Evolutionary conservation across 2,888 invertebrate species (phyloP), one percentile per base, ranked within the genome.

Genomic region (Argyra leucocephala): DNA sequence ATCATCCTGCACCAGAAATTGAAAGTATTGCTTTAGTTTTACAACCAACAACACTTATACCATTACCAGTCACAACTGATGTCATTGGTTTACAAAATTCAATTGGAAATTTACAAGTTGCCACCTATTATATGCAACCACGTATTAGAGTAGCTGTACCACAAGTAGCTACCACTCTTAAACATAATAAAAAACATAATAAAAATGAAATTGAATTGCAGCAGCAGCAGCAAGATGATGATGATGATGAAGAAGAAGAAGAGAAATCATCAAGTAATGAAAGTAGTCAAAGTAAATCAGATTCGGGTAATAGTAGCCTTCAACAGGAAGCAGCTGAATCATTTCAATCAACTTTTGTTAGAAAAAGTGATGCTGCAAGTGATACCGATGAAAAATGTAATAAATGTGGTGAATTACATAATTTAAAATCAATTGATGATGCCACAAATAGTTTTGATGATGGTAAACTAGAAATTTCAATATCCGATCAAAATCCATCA

Each of bases 1-100:
- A 71, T 61, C n/a, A n/a, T n/a, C 74, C 48, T 70, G 73, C 1
- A 66, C 74, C 6, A 67, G 69, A 69, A 67, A 67, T 70, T 9
- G 79, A 81, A 24, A 77, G 76, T 64, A 71, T 81, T 65, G 76
- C 80, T 22, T 69, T 81, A 61, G 78, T 76, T 15, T 71, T 84
- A 71, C 79, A 78, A 60, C 78, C 79, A 10, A 76, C 79, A 3
- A 78, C 79, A 1, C 67, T 79, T 1, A 76, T 80, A 58, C 80
- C 83, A 57, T 67, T 78, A 67, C 79, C 79, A 0, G 76, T 79
- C 4, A 78, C 79, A 23, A 75, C 70, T 2, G 80, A 80, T 62
- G 75, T 80, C 15, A 76, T 79, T 64, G 79, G 78, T 0, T 70
- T 78, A 0, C 78, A 79, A 64, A 79, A 75, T 64, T 75, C 76